Conservation (phyloP, 2,888 invertebrate genomes). For the Harpagoxenus sublaevis region DNA sequence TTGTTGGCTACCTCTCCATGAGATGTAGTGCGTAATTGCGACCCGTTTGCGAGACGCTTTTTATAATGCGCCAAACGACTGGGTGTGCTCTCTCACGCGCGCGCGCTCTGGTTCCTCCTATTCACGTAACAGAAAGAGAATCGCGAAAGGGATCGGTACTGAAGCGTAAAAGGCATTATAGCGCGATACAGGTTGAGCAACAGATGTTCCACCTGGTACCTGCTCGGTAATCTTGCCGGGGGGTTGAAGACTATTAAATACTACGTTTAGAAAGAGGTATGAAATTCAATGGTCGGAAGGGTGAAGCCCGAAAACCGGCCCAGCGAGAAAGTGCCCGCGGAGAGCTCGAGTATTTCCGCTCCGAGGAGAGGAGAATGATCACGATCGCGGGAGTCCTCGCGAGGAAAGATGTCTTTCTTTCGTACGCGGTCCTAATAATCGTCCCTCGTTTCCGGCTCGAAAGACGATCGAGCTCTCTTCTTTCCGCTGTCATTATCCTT, state of each 20-base stretch:
- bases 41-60: slow-evolving; percentile 39
- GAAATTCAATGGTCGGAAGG: slow-evolving; percentile 60
- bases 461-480: slow-evolving; percentile 64
- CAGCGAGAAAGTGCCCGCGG: slow-evolving; percentile 53
- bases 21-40: slow-evolving; percentile 37
- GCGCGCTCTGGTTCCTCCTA: slow-evolving; percentile 32
- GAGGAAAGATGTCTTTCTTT: slow-evolving; percentile 22
- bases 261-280: slow-evolving; percentile 41
- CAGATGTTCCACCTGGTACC: slow-evolving; percentile 50
- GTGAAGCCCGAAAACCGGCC: slow-evolving; percentile 31
- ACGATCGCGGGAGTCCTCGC: slow-evolving; percentile 46
- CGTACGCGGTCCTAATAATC: slow-evolving; percentile 66
- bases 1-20: slow-evolving; percentile 25
- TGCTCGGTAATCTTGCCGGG: slow-evolving; percentile 7
- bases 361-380: slow-evolving; percentile 56
- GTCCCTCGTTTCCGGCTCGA: slow-evolving; percentile 73
- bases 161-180: slow-evolving; percentile 41
- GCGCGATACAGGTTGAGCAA: slow-evolving; percentile 50
- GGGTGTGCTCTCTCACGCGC: slow-evolving; percentile 30
- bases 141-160: slow-evolving; percentile 33
- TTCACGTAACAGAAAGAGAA: not conserved
- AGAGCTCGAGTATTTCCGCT: slow-evolving; percentile 64
- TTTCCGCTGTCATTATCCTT: slow-evolving; percentile 61
- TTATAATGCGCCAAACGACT: slow-evolving; percentile 41
- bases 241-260: slow-evolving; percentile 53